These are phyloP conservation scores for Rallus crepitans DNA, from an alignment of 2,797 vertebrate genomes.

Conservation along the genomic window DNA sequence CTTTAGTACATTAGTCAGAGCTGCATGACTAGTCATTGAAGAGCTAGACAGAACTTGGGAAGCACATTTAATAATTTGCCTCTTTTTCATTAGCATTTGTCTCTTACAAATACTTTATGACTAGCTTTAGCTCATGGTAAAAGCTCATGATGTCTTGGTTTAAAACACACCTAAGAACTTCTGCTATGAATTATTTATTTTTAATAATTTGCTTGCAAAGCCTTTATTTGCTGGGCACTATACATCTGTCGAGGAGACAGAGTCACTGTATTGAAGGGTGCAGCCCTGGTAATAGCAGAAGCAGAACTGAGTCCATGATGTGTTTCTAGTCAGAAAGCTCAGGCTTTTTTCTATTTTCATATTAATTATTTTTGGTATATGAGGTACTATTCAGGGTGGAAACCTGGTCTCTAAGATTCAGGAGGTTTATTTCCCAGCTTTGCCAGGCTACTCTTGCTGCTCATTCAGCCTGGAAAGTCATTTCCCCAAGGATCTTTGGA, in stretches of 20 bases:
- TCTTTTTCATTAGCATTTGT: neutral
- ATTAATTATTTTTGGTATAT: neutral
- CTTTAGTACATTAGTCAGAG: neutral
- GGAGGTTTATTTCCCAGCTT: conserved; percentile 9
- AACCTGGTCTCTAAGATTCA: neutral
- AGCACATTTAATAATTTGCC: neutral
- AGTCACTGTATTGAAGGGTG: neutral
- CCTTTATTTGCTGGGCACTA: neutral
- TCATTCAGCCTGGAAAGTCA: neutral
- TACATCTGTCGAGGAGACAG: neutral
- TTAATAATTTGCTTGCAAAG: neutral
- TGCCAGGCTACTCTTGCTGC: neutral
- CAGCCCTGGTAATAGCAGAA: neutral
- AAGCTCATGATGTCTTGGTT: neutral
- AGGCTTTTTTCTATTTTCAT: neutral
- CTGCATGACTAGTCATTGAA: neutral
- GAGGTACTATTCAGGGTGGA: neutral
- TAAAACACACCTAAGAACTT: neutral
- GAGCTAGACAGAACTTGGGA: neutral
- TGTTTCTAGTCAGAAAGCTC: neutral
- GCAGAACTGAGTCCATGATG: neutral
- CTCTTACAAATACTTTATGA: neutral
- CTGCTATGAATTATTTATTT: neutral
- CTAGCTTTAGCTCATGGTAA: neutral
- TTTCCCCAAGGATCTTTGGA: neutral